Conservation (phyloP, 2,113 vertebrate species). For the Eurypyga helias region DNA sequence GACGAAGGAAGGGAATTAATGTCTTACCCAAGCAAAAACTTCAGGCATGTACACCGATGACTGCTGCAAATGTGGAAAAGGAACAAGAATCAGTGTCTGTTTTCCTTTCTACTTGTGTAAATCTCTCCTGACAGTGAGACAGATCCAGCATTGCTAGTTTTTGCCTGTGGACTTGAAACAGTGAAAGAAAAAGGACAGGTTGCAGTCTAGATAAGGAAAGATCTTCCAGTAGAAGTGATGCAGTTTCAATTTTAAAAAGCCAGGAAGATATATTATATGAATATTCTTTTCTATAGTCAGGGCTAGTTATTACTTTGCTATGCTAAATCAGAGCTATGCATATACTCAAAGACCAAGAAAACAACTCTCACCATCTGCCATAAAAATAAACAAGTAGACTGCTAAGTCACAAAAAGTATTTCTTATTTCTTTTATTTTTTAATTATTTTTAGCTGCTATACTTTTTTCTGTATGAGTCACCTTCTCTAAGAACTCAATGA, state of each 20-base stretch:
- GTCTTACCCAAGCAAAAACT: background rate
- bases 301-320: background rate
- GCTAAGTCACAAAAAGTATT: background rate
- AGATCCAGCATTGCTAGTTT: background rate
- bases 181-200: background rate
- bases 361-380: background rate
- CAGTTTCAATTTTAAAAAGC: background rate
- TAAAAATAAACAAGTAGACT: background rate
- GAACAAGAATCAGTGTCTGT: background rate
- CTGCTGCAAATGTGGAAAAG: background rate
- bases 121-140: background rate
- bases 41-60: accelerated
- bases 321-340: background rate
- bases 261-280: background rate
- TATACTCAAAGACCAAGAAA: background rate
- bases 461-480: background rate
- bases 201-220: background rate
- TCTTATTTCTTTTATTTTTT: background rate
- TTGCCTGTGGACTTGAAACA: background rate
- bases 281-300: background rate
- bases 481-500: background rate
- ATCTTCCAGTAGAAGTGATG: background rate
- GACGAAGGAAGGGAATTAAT: background rate
- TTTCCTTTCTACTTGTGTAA: background rate
- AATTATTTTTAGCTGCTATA: background rate